Evolutionary conservation across 1,140 invertebrate genomes (phyloP), one percentile per base, ranked within the genome.

Genomic region (Papilio machaon): DNA sequence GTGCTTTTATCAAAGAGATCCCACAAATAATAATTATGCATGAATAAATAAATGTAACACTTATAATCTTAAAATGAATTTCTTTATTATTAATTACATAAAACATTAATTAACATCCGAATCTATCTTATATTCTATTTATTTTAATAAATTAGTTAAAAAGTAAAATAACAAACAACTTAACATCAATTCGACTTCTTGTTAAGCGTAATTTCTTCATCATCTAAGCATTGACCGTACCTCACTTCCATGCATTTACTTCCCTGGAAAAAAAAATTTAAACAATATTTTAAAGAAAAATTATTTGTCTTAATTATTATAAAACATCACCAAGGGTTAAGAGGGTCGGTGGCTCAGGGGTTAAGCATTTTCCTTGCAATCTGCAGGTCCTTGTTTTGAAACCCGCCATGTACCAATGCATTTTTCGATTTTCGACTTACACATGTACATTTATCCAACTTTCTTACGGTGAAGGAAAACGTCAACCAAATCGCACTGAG

Each of bases 161-260:
- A 47, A 11, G 7, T 46, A 46, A 38, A 11, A 47, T 67, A 79
- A 2, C 8, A n/a, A 67, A 43, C 2, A 52, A 54, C 64, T 85
- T 82, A 90, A 78, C 84, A 84, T 35, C 54, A 19, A 80, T 90
- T 89, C n/a, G 92, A 80, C 87, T 93, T 94, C 74, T 85, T 90
- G 19, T 84, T 83, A 17, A 82, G 82, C 43, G 89, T 90, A 9
- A 88, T 92, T 84, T 93, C 89, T 84, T 94, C 90, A 79, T 94
- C 92, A 60, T 94, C 91, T 17, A 95, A 84, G 35, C 93, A 91
- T 78, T 95, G 92, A 1, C 95, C 95, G 85, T 95, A 95, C 73
- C 95, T 86, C 7, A 95, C 92, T 82, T 94, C 94, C 91, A 95
- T 92, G 73, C 94, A 95, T 90, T 94, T 94, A 88, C 93, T 94